phyloP scores from a whole-genome alignment of 2,113 vertebrate genomes.

The Scartelaos histophorus region DNA sequence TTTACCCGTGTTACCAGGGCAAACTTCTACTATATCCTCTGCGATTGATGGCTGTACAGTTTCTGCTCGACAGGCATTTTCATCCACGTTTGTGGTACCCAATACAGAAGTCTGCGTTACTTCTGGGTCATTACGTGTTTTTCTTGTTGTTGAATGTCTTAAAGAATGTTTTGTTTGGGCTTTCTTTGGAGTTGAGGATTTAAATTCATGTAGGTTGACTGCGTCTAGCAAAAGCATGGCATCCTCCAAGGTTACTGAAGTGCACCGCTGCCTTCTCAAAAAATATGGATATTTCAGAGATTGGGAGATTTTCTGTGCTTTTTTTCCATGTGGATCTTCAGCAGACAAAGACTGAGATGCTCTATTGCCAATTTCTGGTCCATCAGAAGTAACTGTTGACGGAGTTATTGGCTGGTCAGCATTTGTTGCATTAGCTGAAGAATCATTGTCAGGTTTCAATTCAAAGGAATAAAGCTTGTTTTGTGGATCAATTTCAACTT shows the following conservation, averaged over 20 bases:
- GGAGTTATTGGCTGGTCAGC: neutral
- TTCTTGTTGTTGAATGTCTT: neutral
- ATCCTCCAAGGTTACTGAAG: conserved; percentile 56
- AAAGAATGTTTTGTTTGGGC: neutral
- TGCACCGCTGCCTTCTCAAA: conserved; percentile 4
- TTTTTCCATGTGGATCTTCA: conserved; percentile 8
- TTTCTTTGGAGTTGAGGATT: neutral
- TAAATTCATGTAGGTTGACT: conserved; percentile 43
- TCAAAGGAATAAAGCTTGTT: neutral
- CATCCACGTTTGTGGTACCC: neutral
- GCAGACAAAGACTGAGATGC: neutral
- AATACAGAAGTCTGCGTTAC: neutral
- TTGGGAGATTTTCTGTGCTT: neutral
- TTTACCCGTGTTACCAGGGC: neutral
- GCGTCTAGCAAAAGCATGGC: conserved; percentile 65
- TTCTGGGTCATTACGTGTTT: neutral
- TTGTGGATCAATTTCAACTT: neutral
- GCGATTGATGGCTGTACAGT: neutral
- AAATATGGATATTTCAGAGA: neutral
- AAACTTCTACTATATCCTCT: neutral
- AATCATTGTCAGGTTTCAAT: neutral
- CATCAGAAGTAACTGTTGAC: neutral
- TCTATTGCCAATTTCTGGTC: conserved; percentile 3
- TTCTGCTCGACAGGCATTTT: neutral
- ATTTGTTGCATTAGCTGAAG: neutral